These are phyloP conservation scores for Euclidia mi DNA, from an alignment of 2,888 invertebrate genomes.

Conservation along the genomic window DNA sequence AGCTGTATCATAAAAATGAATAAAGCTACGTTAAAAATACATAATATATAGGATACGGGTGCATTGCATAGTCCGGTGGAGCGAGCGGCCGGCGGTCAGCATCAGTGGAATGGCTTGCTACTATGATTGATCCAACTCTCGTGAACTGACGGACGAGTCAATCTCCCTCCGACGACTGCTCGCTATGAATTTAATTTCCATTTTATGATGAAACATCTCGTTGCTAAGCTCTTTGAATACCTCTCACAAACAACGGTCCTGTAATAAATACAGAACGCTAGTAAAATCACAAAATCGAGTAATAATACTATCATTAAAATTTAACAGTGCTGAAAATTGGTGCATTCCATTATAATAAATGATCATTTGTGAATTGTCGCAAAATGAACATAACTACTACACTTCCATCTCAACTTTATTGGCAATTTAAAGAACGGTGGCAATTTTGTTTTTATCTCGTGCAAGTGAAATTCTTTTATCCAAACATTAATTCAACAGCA, in stretches of 20 bases:
- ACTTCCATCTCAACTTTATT: slow-evolving; percentile 70
- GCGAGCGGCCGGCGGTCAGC: no score
- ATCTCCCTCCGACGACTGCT: slow-evolving; percentile 8
- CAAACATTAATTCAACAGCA: no score
- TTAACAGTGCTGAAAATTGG: slow-evolving; percentile 67
- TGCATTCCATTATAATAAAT: slow-evolving; percentile 71
- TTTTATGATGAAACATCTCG: slow-evolving; percentile 19
- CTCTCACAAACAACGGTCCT: slow-evolving; percentile 18
- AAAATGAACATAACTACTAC: slow-evolving; percentile 69
- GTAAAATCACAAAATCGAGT: slow-evolving; percentile 38
- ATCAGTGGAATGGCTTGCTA: no score
- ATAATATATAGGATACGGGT: no score
- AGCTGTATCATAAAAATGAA: no score
- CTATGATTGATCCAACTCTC: slow-evolving; percentile 8
- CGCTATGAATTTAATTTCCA: slow-evolving; percentile 15
- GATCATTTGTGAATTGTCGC: slow-evolving; percentile 67
- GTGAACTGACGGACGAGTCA: slow-evolving; percentile 15
- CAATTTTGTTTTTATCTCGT: slow-evolving; percentile 66
- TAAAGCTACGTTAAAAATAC: no score
- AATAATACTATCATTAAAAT: slow-evolving; percentile 62
- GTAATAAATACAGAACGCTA: slow-evolving; percentile 35
- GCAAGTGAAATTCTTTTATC: not conserved
- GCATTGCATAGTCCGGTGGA: no score
- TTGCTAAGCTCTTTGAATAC: slow-evolving; percentile 13
- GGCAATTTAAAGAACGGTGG: slow-evolving; percentile 61